Evolutionary conservation across 2,797 vertebrate genomes (phyloP).

Genomic region (Sternotherus odoratus): DNA sequence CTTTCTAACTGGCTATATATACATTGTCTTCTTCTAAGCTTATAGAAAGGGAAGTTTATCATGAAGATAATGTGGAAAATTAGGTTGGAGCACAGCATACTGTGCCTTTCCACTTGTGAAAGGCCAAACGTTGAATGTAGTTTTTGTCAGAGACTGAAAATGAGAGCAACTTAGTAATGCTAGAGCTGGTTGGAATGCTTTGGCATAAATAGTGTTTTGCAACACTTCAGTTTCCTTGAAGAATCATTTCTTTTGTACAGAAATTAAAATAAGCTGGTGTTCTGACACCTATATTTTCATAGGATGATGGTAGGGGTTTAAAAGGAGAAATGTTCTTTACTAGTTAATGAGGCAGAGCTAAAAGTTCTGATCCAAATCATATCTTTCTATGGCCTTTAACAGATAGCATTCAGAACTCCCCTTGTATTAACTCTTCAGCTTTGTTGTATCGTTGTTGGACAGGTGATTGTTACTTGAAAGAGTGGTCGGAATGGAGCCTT

Average conservation of each 20-base stretch:
- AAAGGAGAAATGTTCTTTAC: background rate
- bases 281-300: background rate
- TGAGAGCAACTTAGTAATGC: background rate
- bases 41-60: background rate
- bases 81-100: background rate
- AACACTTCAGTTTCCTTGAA: background rate
- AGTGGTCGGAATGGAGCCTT: slow-evolving; percentile 96
- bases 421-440: fast-evolving
- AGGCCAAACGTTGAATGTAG: background rate
- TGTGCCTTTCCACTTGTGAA: background rate
- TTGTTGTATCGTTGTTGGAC: slow-evolving; percentile 32
- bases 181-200: background rate
- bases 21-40: background rate
- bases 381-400: background rate
- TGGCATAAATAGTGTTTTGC: background rate
- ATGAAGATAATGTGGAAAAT: background rate
- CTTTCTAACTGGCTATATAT: background rate
- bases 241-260: background rate
- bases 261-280: background rate
- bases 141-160: background rate
- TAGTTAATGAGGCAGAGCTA: background rate
- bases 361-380: background rate
- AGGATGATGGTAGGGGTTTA: background rate
- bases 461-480: slow-evolving; percentile 98
- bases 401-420: background rate